Evolutionary conservation across 2,113 vertebrate species (phyloP).

Genomic region (Carlito syrichta): DNA sequence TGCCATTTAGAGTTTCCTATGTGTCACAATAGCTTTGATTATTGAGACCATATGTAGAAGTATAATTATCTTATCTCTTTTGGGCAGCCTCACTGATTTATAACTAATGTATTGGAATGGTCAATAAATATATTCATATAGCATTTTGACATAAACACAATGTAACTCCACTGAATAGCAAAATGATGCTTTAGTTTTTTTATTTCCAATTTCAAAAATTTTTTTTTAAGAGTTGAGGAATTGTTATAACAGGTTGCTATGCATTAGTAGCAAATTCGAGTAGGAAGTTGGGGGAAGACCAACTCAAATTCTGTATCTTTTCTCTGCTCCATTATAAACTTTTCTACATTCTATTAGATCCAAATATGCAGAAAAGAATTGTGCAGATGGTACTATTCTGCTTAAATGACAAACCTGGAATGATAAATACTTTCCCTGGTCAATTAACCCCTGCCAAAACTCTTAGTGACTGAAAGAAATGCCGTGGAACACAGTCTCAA

Average conservation of each 20-base stretch:
- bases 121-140: not conserved
- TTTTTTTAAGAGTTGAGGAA: not conserved
- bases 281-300: not conserved
- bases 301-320: not conserved
- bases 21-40: not conserved
- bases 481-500: conserved; percentile 29
- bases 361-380: conserved; percentile 40
- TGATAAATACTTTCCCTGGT: conserved; percentile 51
- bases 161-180: not conserved
- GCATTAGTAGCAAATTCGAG: not conserved
- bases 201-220: not conserved
- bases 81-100: not conserved
- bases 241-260: not conserved
- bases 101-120: not conserved
- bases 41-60: not conserved
- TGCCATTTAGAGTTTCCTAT: not conserved
- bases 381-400: conserved; percentile 7
- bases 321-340: not conserved
- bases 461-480: conserved; percentile 49
- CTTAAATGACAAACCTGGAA: conserved; percentile 48
- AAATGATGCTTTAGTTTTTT: not conserved
- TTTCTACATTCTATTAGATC: conserved; percentile 6
- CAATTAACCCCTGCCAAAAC: conserved; percentile 54
- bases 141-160: conserved; percentile 1
- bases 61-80: not conserved